phyloP scores from a whole-genome alignment of 92 coral and sea anemone species.

The Bergia puertoricense region DNA sequence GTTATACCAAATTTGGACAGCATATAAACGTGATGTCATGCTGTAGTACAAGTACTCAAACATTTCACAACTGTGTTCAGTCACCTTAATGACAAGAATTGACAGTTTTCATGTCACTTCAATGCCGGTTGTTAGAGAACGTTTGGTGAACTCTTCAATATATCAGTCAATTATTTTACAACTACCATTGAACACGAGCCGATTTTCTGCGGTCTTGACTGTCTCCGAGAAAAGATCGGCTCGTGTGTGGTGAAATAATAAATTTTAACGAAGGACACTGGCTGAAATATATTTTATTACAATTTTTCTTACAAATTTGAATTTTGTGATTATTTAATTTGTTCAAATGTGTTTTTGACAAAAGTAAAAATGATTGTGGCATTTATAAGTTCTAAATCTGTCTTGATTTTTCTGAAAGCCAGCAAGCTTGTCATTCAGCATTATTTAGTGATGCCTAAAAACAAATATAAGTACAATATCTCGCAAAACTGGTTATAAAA shows the following conservation, averaged over 20 bases:
- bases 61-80: too few relatives aligned
- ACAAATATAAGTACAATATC: not conserved
- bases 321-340: slow-evolving; percentile 2
- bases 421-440: not conserved
- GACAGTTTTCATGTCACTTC: too few relatives aligned
- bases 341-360: slow-evolving; percentile 1
- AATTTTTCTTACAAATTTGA: not conserved
- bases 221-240: not conserved
- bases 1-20: too few relatives aligned
- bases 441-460: not conserved
- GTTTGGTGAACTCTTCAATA: too few relatives aligned
- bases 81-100: too few relatives aligned
- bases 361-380: not conserved
- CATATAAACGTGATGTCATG: too few relatives aligned
- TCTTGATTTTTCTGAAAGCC: not conserved
- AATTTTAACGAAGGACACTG: not conserved
- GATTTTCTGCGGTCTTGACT: not conserved
- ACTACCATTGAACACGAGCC: too few relatives aligned
- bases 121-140: too few relatives aligned
- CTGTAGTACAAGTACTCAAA: too few relatives aligned
- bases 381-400: not conserved
- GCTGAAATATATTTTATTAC: not conserved
- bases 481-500: not conserved
- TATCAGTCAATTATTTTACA: too few relatives aligned
- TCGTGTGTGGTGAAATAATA: not conserved